Base-by-base conservation (phyloP, 1,140 invertebrate genomes). In the Pseudachorutes palmiensis region DNA sequence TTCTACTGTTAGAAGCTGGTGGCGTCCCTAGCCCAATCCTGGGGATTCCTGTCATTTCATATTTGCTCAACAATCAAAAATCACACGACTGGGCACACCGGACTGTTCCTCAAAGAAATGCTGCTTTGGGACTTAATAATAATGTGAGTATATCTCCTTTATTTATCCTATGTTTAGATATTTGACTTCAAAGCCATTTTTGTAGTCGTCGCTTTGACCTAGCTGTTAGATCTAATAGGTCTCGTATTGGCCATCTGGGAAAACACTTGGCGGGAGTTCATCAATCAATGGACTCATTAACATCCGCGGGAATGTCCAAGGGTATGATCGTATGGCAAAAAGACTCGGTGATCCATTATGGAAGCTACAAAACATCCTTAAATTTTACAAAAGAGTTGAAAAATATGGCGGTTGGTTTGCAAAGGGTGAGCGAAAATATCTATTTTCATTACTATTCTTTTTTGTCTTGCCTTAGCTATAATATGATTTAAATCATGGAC, bases 1-100 rank as follows among this genome's bases (percentile, higher is more conserved):
- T 89, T 1, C 75, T 90, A 32, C 76, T 90, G 0, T 76, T 89
- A 29, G 88, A 90, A 77, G 86, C 87, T 12, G 88, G 88, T 1
- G 83, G 82, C 24, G 73, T 75, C 64, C 70, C 68, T 30, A 64
- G 65, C 33, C 55, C 65, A 2, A 49, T 68, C 24, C 49, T 67
- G 16, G 55, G 59, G 45, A 60, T 65, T 16, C 70, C 70, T 2
- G 61, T 66, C 12, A 45, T 71, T 19, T 66, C 67, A 32, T 68
- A 64, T 41, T 66, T 65, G 32, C 65, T 66, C 32, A 63, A 66
- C 45, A 66, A 67, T n/a, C 28, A 41, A 16, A 49, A 65, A 33
- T 63, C 66, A 12, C 65, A 71, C 22, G 70, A 71, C 33, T 71
- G 76, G 77, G 45, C 81, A 26, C 72, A 75, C 68, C 29, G 41